Evolutionary conservation across 2,888 invertebrate genomes (phyloP), one percentile per base, ranked within the genome.

Genomic region (Onthophagus sagittarius): DNA sequence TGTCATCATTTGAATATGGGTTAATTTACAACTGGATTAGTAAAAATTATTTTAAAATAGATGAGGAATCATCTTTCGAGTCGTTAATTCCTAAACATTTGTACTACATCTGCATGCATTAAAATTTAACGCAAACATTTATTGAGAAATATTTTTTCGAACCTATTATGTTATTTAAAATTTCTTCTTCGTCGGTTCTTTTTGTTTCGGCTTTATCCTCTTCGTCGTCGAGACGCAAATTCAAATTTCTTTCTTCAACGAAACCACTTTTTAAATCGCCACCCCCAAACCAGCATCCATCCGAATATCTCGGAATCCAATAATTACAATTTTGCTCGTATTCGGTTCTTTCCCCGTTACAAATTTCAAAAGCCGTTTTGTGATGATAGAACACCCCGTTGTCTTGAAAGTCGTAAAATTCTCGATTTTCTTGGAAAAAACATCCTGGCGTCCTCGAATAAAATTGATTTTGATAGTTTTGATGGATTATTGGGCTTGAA

Each of bases 381-480:
- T 72, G 71, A 67, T 72, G 15, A 13, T 64, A 14, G 33, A 71
- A 72, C 62, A 62, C 71, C 65, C 63, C 72, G n/a, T 70, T 11
- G 13, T 74, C 74, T 31, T 72, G 72, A 23, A 72, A 72, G 13
- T 74, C 74, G 67, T 69, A 71, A 72, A 71, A 72, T 9, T 73
- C 71, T n/a, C 71, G 62, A 13, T 63, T 53, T 63, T 77, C 74
- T 70, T 74, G 74, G 62, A 69, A 72, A 63, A 73, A 76, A 6
- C 76, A 31, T 5, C 73, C 33, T 39, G 76, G 71, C 15, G 69
- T 71, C 33, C 73, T 74, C 11, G 75, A 53, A 62, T 70, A 76
- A 9, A 73, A 72, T 13, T 69, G 77, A 71, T 74, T 77, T 53
- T 73, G 63, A 69, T 75, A 71, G 15, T 65, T 65, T 14, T 74